Evolutionary conservation across 2,113 vertebrate genomes (phyloP), one percentile per base, ranked within the genome.

Genomic region (Sceloporus tristichus): DNA sequence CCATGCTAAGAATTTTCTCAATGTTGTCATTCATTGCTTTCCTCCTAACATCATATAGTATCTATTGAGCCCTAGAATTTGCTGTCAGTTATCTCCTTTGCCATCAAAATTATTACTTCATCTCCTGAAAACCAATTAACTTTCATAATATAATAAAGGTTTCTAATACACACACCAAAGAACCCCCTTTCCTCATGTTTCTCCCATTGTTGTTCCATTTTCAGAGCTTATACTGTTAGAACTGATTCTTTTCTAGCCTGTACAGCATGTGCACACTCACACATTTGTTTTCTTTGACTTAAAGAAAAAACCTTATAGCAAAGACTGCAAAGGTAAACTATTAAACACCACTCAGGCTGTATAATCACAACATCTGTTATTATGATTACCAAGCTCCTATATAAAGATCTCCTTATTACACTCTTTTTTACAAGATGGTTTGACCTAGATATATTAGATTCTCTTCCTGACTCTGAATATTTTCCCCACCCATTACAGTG

Each of bases 311-410:
- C 76, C 88, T 95, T 90, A 85, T 91, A 93, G 88, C 88, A 79
- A 93, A 90, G 91, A 91, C 73, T 93, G 90, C 94, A 95, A 95
- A 94, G 93, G 92, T 90, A 92, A 91, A 94, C 96, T 95, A 96
- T 96, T 97, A 96, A 96, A 93, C 82, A 88, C 27, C 87, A 85
- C 94, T 95, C 86, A 80, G 91, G 91, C 91, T 68, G 27, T 88
- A 65, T 88, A 94, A 93, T 89, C 85, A 92, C 92, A 54, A 92
- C 87, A 96, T 96, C 95, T 96, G 95, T 97, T 95, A 96, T 91
- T 94, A 93, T 97, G 96, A 97, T 96, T 95, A 96, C 59, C 40
- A 25, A 29, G 42, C 40, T 48, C 80, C 93, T 93, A 71, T 88
- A 38, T 62, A 77, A 92, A 95, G 91, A 90, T 25, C 29, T 87